Evolutionary conservation across 2,113 vertebrate genomes (phyloP).

Genomic region (Tinamus guttatus): DNA sequence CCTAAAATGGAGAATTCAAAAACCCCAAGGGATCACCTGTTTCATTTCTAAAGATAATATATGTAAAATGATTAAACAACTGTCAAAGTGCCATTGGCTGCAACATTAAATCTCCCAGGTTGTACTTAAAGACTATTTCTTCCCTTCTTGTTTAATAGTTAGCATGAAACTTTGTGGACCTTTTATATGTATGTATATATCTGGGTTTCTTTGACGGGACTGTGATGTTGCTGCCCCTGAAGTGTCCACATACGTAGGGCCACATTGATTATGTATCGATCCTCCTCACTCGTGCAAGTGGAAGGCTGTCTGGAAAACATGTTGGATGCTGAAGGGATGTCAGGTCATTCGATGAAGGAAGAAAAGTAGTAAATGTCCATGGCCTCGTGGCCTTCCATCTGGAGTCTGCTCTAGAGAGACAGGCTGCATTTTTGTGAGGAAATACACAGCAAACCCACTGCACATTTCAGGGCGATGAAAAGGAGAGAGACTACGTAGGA

Average conservation of each 20-base stretch:
- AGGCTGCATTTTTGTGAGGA: neutral
- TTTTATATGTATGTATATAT: neutral
- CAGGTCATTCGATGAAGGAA: neutral
- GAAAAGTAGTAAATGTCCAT: neutral
- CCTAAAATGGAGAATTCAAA: neutral
- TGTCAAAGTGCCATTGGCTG: neutral
- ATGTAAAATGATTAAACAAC: neutral
- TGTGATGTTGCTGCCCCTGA: neutral
- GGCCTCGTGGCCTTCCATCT: neutral
- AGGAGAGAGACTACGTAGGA: neutral
- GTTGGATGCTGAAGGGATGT: neutral
- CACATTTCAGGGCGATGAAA: neutral
- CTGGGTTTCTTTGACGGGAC: neutral
- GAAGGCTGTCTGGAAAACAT: neutral
- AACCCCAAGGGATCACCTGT: neutral
- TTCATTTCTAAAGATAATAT: conserved; percentile 15
- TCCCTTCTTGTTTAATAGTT: neutral
- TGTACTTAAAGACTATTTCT: neutral
- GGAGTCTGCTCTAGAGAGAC: neutral
- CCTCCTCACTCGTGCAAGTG: neutral
- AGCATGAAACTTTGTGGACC: neutral
- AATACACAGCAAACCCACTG: neutral
- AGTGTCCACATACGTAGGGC: neutral
- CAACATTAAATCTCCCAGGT: neutral
- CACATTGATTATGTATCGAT: neutral